Evolutionary conservation across 2,888 invertebrate genomes (phyloP), one percentile per base, ranked within the genome.

Genomic region (Temnothorax rugatulus): DNA sequence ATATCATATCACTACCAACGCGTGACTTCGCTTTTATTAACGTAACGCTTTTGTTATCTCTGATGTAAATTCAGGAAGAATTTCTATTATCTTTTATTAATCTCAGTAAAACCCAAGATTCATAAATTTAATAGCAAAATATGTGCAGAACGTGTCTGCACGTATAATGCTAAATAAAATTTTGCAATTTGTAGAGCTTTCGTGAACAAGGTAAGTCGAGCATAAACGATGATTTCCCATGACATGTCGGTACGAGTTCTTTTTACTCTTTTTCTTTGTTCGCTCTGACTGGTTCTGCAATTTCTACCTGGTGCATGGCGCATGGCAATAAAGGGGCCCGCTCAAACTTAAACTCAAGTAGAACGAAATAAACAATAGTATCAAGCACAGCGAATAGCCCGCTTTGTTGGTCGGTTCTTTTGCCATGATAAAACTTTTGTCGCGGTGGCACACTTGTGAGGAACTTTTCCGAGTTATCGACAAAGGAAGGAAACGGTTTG

Each of bases 331-430:
- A 86, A 88, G 57, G 61, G 73, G 50, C 59, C 47, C 71, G 71
- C 52, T 73, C 69, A 76, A 86, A 87, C 88, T 73, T 66, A 76
- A 86, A 87, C 88, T 84, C 82, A 88, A 69, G 59, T 73, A 71
- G 83, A 87, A 83, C 79, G 82, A 83, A 71, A 82, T 81, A 84
- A 91, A 90, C 89, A 87, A 86, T 90, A 68, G 86, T 76, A 77
- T 63, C 44, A 52, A 75, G 66, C 57, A 21, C 71, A 69, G 82
- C 84, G 88, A 91, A 91, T 86, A 29, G 29, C 29, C 29, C 29
- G 83, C 77, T 86, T 88, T 85, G 85, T 86, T 82, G 86, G 52
- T 50, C 29, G 61, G 63, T 69, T 79, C 89, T 79, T 89, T 86
- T 85, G 68, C 82, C 82, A 68, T 52, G 68, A 81, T 59, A 44